Percentiles rank a stretch among this genome's conserved stretches.
Conservation (phyloP, 2,888 invertebrate genomes). For the Phengaris arion region DNA sequence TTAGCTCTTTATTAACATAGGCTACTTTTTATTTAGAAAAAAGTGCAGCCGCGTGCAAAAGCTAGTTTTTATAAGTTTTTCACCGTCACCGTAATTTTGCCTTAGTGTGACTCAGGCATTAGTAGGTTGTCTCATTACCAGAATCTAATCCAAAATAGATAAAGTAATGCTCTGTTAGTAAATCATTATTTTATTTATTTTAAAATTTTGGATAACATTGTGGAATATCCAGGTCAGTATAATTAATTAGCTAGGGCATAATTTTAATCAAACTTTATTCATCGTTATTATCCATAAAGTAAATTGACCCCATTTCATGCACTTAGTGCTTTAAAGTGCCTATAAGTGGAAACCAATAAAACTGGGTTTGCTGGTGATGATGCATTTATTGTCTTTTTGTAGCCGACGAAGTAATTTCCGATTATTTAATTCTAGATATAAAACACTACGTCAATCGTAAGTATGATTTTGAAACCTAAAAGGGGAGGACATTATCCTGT, state of each 20-base stretch:
- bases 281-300: neutral
- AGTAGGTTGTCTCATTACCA: too few relatives aligned
- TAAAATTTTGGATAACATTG: neutral
- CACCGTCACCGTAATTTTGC: too few relatives aligned
- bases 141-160: too few relatives aligned
- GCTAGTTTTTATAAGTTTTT: too few relatives aligned
- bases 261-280: neutral
- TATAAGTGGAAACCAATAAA: conserved; percentile 1
- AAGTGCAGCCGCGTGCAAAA: too few relatives aligned
- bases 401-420: neutral
- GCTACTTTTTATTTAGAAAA: too few relatives aligned
- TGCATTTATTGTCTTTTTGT: neutral
- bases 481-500: too few relatives aligned
- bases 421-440: neutral
- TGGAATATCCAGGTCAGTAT: neutral
- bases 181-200: too few relatives aligned
- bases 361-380: neutral
- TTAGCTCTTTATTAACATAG: too few relatives aligned
- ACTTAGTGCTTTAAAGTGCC: neutral
- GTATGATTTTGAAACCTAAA: neutral
- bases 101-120: too few relatives aligned
- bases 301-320: neutral
- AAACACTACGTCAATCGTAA: neutral
- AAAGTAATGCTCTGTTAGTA: neutral
- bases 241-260: neutral